phyloP scores from a whole-genome alignment of 2,797 vertebrate species.

The Spheniscus humboldti region DNA sequence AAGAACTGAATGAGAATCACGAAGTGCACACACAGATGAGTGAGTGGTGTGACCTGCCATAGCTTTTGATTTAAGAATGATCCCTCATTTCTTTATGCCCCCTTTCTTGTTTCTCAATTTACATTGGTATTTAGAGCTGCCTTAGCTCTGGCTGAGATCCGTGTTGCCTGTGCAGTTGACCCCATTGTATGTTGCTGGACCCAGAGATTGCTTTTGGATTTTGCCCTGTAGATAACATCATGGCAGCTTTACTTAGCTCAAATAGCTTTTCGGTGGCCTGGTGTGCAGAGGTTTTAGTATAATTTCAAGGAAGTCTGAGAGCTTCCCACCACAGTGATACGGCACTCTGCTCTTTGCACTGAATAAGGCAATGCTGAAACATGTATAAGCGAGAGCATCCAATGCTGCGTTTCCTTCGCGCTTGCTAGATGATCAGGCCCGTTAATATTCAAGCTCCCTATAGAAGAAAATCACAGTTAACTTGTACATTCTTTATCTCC shows the following conservation, averaged over 20 bases:
- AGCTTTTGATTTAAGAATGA: slow-evolving; percentile 43
- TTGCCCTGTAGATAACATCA: background rate
- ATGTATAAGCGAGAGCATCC: background rate
- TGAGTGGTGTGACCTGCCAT: slow-evolving; percentile 28
- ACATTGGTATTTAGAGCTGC: slow-evolving; percentile 2
- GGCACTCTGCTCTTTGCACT: background rate
- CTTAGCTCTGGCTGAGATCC: background rate
- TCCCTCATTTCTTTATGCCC: slow-evolving; percentile 14
- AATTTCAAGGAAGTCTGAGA: background rate
- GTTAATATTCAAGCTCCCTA: background rate
- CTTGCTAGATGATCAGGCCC: background rate
- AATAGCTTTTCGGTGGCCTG: background rate
- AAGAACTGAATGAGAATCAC: slow-evolving; percentile 67
- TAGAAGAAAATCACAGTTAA: background rate
- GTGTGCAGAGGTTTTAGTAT: background rate
- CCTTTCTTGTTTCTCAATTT: background rate
- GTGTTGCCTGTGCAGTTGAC: background rate
- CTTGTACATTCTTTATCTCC: background rate
- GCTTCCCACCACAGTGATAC: background rate
- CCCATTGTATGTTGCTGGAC: background rate
- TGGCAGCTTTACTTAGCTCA: background rate
- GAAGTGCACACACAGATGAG: slow-evolving; percentile 59
- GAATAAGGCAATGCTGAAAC: background rate
- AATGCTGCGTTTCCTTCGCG: background rate
- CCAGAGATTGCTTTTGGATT: background rate